These are phyloP conservation scores for Drosophila mettleri DNA, from an alignment of 2,888 invertebrate genomes.

Conservation along the genomic window DNA sequence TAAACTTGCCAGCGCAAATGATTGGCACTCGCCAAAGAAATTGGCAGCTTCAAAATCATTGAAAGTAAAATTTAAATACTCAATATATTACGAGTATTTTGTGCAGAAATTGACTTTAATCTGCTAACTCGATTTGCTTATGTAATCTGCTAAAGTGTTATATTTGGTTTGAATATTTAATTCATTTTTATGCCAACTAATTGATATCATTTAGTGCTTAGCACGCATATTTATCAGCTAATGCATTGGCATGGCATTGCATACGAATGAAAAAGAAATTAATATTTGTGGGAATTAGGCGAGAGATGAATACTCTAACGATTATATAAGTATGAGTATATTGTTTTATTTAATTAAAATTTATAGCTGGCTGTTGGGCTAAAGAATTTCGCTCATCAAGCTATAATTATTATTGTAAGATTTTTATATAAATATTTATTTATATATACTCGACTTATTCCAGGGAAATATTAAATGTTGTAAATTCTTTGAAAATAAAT, in stretches of 20 bases:
- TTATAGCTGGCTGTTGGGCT: too few species aligned
- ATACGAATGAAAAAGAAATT: not conserved
- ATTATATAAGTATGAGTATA: too few species aligned
- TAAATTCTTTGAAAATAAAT: too few species aligned
- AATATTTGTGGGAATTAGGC: accelerated
- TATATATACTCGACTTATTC: too few species aligned
- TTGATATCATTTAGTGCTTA: slow-evolving; percentile 5
- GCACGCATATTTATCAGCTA: not conserved
- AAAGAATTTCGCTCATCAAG: too few species aligned
- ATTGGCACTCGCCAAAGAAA: slow-evolving; percentile 1
- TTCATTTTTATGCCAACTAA: slow-evolving; percentile 7
- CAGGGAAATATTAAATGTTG: too few species aligned
- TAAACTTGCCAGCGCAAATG: slow-evolving; percentile 1
- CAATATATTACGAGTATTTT: not conserved
- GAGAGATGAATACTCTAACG: not conserved
- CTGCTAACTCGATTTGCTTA: not conserved
- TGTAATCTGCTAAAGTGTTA: not conserved
- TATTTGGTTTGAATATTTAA: not conserved
- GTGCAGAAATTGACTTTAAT: not conserved
- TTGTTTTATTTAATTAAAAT: too few species aligned
- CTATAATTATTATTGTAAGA: too few species aligned
- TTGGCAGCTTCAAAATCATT: not conserved
- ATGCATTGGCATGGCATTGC: not conserved
- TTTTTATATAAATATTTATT: too few species aligned
- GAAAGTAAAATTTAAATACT: not conserved